Evolutionary conservation across 2,888 invertebrate species (phyloP).

Genomic region (Stramonita haemastoma): DNA sequence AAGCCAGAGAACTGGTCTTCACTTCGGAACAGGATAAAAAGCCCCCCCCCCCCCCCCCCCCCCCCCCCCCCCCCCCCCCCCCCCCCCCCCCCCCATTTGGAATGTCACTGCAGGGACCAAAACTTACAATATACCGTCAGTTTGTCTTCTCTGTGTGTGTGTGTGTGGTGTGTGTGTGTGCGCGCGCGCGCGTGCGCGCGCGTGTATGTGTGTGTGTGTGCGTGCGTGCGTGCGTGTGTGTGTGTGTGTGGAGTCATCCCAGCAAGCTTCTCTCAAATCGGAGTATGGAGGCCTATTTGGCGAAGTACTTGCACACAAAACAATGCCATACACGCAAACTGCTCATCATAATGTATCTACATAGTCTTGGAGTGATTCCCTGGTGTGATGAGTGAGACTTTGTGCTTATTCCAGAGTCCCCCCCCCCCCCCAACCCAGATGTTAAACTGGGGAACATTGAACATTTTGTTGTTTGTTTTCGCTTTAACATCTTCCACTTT

Average conservation of each 20-base stretch:
- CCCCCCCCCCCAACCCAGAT: too few species aligned
- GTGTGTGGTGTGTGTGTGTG: too few species aligned
- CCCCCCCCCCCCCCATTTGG: background rate
- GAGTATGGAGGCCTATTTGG: background rate
- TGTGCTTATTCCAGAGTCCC: too few species aligned
- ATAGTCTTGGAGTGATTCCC: too few species aligned
- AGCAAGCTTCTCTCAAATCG: too few species aligned
- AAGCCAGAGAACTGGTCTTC: background rate
- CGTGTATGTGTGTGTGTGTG: background rate
- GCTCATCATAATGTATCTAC: too few species aligned
- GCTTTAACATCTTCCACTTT: too few species aligned
- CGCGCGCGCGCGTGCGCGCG: background rate
- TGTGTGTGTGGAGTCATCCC: background rate
- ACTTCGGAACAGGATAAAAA: background rate
- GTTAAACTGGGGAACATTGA: too few species aligned
- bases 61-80: background rate
- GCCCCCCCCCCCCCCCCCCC: background rate
- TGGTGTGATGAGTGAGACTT: too few species aligned
- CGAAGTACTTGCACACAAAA: background rate
- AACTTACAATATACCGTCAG: background rate
- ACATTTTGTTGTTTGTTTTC: too few species aligned
- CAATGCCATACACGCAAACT: background rate
- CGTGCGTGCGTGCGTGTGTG: background rate
- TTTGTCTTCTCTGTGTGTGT: background rate
- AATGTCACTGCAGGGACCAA: background rate